Evolutionary conservation across 2,113 vertebrate genomes (phyloP), one percentile per base, ranked within the genome.

Genomic region (Varanus komodoensis): DNA sequence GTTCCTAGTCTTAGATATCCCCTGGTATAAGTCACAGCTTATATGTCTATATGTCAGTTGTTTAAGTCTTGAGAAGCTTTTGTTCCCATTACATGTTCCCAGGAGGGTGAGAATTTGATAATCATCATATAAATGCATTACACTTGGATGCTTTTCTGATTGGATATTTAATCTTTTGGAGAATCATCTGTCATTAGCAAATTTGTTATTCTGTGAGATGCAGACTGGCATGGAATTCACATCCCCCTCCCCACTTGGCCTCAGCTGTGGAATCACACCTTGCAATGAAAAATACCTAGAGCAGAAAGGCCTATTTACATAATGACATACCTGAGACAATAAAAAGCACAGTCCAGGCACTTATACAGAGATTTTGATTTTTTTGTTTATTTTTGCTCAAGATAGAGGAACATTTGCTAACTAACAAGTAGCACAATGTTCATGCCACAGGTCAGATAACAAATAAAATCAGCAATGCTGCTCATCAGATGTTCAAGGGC

Each of bases 131-230:
- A 64, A 87, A 75, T 74, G 50, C 71, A 75, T 75, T 86, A 75
- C 84, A 86, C 74, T 87, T 78, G 73, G 86, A 87, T 87, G 86
- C 74, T 64, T 78, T 87, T 78, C 86, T 87, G 78, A 87, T 87
- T 87, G 74, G 23, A 87, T 87, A 75, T 87, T 87, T 87, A 87
- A 78, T 87, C 73, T 87, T 87, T 32, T 9, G 27, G n/a, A 87
- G 71, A 64, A 25, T 87, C 86, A 87, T 61, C 86, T 87, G 86
- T 87, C 74, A 78, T 57, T 48, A 27, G 74, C 73, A 87, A 67
- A 87, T 78, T 64, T 78, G 54, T 87, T 78, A 12, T 64, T n/a
- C 44, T 64, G 15, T 67, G 57, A 87, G 54, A 87, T 67, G 74
- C 34, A 78, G 11, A 67, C 74, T 78, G 74, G 34, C 15, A 86